A percentile compares a stretch with the other conserved stretches of the same genome.
Conservation (phyloP, 2,113 vertebrate species). For the Muntiacus reevesi region DNA sequence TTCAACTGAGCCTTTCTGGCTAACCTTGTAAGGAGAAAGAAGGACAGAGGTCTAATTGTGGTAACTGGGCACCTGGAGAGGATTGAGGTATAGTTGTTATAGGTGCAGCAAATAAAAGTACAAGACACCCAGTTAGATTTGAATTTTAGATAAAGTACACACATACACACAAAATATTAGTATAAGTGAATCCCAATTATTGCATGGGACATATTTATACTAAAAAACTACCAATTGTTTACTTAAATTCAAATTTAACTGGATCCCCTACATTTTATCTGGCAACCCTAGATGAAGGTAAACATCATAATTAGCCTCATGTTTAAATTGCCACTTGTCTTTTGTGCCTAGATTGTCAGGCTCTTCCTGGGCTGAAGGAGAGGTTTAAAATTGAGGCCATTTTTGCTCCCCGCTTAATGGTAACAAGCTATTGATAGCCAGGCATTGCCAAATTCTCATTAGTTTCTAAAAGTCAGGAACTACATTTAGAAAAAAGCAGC, state of each 20-base stretch:
- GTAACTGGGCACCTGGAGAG: neutral
- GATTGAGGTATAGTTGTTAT: neutral
- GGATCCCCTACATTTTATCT: neutral
- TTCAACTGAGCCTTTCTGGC: neutral
- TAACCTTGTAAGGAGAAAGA: neutral
- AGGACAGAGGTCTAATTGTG: neutral
- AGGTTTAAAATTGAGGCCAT: slow-evolving; percentile 45
- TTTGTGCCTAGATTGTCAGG: neutral
- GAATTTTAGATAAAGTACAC: neutral
- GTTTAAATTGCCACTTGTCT: neutral
- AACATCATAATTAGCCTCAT: neutral
- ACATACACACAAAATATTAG: neutral
- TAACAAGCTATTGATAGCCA: slow-evolving; percentile 63
- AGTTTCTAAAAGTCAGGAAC: slow-evolving; percentile 65
- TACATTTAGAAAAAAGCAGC: slow-evolving; percentile 64
- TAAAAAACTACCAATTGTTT: neutral
- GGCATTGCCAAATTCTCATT: slow-evolving; percentile 68
- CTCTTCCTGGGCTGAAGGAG: neutral
- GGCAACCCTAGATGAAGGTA: neutral
- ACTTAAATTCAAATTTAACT: neutral
- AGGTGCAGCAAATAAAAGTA: neutral
- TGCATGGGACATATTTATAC: neutral
- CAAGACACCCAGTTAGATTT: neutral
- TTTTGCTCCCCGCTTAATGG: slow-evolving; percentile 38
- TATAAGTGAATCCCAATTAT: neutral